phyloP scores from a whole-genome alignment of 37 sponge, comb jelly and placozoan species.

The Mnemiopsis leidyi region DNA sequence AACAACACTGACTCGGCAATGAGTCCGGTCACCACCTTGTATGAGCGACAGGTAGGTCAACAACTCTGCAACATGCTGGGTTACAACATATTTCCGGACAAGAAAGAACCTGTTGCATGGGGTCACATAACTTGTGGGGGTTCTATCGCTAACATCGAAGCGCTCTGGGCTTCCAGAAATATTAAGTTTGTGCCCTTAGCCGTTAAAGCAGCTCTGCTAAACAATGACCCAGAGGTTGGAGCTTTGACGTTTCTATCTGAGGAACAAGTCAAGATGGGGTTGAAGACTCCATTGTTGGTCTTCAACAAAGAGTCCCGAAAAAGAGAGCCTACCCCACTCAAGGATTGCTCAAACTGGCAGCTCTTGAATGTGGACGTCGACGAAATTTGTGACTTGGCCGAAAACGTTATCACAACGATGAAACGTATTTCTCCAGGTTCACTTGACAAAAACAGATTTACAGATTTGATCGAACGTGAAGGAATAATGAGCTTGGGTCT shows the following conservation, averaged over 20 bases:
- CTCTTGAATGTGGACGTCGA: conserved; percentile 17
- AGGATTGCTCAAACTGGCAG: conserved; percentile 37
- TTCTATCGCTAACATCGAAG: conserved; percentile 64
- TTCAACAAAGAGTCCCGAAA: background rate
- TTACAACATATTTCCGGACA: background rate
- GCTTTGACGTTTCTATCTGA: background rate
- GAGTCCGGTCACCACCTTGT: conserved; percentile 25
- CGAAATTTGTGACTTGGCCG: conserved; percentile 14
- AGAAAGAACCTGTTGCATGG: background rate
- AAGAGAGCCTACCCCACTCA: background rate
- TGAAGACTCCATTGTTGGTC: background rate
- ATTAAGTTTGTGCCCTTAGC: conserved; percentile 52
- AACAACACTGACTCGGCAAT: conserved; percentile 61
- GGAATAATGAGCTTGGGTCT: conserved; percentile 2
- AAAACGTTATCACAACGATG: background rate
- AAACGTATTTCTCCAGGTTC: background rate
- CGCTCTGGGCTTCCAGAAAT: conserved; percentile 61
- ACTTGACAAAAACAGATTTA: background rate
- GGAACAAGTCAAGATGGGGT: background rate
- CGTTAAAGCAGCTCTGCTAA: conserved; percentile 16
- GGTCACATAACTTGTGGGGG: conserved; percentile 66
- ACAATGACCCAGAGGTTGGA: too few species aligned
- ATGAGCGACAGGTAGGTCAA: conserved; percentile 45
- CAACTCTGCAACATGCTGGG: conserved; percentile 64
- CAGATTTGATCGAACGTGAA: background rate